phyloP scores from a whole-genome alignment of 2,888 invertebrate species.

The Celastrina argiolus region DNA sequence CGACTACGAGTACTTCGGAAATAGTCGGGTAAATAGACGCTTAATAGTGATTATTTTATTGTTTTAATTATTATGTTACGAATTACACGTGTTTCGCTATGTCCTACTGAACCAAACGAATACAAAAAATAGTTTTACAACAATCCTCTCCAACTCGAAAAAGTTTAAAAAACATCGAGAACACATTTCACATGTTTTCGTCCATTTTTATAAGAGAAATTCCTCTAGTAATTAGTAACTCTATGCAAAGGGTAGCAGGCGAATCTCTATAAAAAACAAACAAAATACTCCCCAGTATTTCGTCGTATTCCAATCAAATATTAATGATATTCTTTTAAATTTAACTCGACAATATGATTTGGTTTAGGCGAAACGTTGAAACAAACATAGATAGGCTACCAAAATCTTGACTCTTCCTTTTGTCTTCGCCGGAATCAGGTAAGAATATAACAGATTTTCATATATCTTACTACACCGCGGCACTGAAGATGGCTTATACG shows the following conservation, averaged over 20 bases:
- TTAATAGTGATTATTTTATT: no score
- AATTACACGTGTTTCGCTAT: no score
- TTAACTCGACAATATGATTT: no score
- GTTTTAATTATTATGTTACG: no score
- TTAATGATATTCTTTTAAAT: no score
- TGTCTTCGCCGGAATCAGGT: no score
- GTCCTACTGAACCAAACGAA: no score
- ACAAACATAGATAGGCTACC: no score
- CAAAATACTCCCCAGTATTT: neutral
- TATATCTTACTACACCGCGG: conserved; percentile 5
- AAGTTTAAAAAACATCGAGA: neutral
- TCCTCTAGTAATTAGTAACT: neutral
- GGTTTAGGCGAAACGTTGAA: no score
- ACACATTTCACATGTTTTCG: neutral
- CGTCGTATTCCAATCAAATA: neutral
- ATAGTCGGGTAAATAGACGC: no score
- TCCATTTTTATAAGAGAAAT: neutral
- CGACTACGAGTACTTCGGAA: no score
- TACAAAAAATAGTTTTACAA: neutral
- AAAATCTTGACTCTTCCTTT: no score
- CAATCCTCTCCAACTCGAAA: neutral
- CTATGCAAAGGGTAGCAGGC: neutral
- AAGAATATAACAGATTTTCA: neutral
- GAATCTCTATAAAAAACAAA: neutral
- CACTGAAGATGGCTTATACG: conserved; percentile 16